Base-by-base conservation (phyloP, 2,888 invertebrate species). In the Drosophila phalerata region DNA sequence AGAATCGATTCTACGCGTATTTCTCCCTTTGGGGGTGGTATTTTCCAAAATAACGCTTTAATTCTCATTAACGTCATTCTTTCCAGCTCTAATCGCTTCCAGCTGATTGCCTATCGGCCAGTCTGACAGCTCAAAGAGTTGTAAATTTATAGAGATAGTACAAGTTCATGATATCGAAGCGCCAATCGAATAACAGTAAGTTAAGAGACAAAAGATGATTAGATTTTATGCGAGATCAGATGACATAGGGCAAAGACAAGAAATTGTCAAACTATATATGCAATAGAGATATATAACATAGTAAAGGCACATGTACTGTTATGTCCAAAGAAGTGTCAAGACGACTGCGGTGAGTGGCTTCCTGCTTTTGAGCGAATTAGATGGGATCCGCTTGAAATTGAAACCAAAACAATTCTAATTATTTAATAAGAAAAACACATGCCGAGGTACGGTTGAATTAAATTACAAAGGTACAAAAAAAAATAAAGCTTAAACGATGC, bases 381-480 rank as follows among this genome's bases (percentile, higher is more conserved):
- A 76, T 69, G 74, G 58, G 72, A 70, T 70, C 68, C 52, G 68
- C 40, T 58, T 76, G 88, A 78, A 86, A 86, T 65, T 70, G 65
- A 79, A 80, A 76, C 71, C 84, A 74, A 82, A 75, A 78, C 88
- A 88, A 88, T 86, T 86, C 86, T 88, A 88, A 88, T 86, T 86
- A 88, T 88, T 86, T 84, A 70, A 78, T 74, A 58, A 49, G 62
- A 68, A 30, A 47, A 45, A 28, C 37, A 57, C 34, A 66, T 42
- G 55, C 45, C 49, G 47, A 77, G 72, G 84, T 80, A 88, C 84
- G 86, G 75, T 88, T 86, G 86, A 86, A 86, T 86, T 86, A 86
- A 86, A 88, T 86, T 86, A 88, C 88, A 70, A 71, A 62, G 66
- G 71, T 68, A 64, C 32, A 60, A 51, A 66, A 71, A 65, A 52